Evolutionary conservation across 2,797 vertebrate species (phyloP), one percentile per base, ranked within the genome.

Genomic region (Hylomyscus alleni): DNA sequence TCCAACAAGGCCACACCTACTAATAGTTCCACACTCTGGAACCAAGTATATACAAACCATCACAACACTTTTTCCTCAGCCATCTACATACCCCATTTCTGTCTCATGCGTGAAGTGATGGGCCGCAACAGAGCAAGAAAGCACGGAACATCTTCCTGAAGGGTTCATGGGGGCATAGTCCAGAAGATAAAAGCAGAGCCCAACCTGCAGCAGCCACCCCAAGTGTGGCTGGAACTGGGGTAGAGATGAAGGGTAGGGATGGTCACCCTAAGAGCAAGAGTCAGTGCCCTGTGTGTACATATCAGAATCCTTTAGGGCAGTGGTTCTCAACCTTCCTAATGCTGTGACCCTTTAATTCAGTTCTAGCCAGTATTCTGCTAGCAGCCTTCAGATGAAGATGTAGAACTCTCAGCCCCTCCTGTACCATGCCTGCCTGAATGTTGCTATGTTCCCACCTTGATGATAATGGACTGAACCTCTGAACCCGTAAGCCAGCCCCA

Each of bases 91-190:
- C 6, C 47, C 14, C 2, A 3, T 7, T 14, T 31, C 37, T 6
- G 22, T 0, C 6, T 26, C 11, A 12, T 29, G 9, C 1, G 0
- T 0, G 2, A 50, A 56, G 7, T 11, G 62, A 29, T 12, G 6
- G 6, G 54, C 52, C 0, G 8, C 0, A 19, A 0, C 14, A 40
- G 44, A 44, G 44, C 2, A 34, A 37, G 62, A 34, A 7, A 37
- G 77, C 13, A 22, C 65, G 37, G 40, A 20, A 24, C 13, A 0
- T 0, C 11, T 17, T 62, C 15, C 37, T 0, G 1, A 13, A 19
- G 31, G 34, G 34, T 58, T 24, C 19, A 0, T 8, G 19, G 19
- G 19, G 26, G 2, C 14, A 7, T 0, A 6, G 56, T 9, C n/a
- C 6, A 11, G 31, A 40, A 34, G 26, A 26, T 0, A 20, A 0